These are phyloP conservation scores for Lamellibrachia satsuma DNA, from an alignment of 2,888 invertebrate species.

Conservation along the genomic window DNA sequence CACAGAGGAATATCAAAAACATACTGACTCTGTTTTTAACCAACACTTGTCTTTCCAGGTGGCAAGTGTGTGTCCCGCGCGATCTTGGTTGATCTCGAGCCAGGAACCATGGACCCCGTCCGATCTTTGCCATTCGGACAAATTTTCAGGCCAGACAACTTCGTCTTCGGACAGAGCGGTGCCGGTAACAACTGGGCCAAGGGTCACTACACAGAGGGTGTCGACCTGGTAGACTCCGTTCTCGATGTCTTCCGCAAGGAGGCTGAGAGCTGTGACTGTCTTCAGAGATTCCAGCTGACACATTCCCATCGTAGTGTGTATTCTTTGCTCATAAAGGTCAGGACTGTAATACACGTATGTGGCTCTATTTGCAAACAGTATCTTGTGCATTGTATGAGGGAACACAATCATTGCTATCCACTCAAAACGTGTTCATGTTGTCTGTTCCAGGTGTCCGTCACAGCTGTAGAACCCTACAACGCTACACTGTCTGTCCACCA, in stretches of 20 bases:
- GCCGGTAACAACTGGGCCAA: conserved; percentile 63
- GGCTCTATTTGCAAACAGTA: neutral
- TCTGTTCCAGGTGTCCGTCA: conserved; percentile 77
- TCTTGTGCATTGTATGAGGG: neutral
- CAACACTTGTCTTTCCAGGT: neutral
- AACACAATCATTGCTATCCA: neutral
- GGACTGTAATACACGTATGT: neutral
- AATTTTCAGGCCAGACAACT: conserved; percentile 92
- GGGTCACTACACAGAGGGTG: conserved; percentile 63
- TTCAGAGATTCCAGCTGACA: conserved; percentile 63
- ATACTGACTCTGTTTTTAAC: no score
- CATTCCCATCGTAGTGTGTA: conserved; percentile 77
- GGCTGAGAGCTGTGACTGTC: conserved; percentile 61
- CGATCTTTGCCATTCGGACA: conserved; percentile 93
- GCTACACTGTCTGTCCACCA: conserved; percentile 77
- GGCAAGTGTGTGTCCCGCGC: conserved; percentile 95
- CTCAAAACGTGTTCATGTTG: neutral
- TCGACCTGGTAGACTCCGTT: conserved; percentile 63
- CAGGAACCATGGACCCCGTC: conserved; percentile 96
- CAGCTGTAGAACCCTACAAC: conserved; percentile 72
- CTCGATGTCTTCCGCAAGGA: conserved; percentile 63
- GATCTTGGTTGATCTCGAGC: conserved; percentile 89
- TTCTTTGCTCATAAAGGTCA: no score
- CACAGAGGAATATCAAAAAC: neutral
- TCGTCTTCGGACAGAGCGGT: conserved; percentile 73